Evolutionary conservation across 2,888 invertebrate species (phyloP), one percentile per base, ranked within the genome.

Genomic region (Uloborus plumipes): DNA sequence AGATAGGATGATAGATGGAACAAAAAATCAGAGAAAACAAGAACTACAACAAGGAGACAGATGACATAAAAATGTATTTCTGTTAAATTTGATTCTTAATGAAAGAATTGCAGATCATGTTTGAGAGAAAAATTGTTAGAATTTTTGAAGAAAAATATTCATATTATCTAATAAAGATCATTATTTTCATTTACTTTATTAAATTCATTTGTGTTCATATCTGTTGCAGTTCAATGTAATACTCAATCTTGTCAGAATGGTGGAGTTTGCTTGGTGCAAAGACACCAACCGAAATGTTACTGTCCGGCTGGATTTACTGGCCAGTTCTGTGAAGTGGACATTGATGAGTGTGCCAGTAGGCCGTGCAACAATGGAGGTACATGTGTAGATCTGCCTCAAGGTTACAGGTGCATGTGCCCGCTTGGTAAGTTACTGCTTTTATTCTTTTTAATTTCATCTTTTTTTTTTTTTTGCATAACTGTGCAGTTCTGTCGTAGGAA

Each of bases 261-360:
- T 2, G 97, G 97, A 14, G 91, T 96, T 0, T 97, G 97, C 88
- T 93, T 96, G 11, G 94, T 96, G 0, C 94, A 95, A 92, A 90
- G 95, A 58, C 97, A 97, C 86, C 93, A 93, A 70, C 92, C 96
- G 62, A 95, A 95, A 88, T 97, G 97, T 88, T 95, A 95, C 90
- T 97, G 97, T 87, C 96, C 97, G 0, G 96, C 96, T 87, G 97
- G 97, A 73, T 98, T 97, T 90, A 95, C 96, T 0, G 98, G 98
- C 77, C 92, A 94, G 82, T 92, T 95, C 83, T 98, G 98, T 89
- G 97, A 98, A 90, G 92, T 95, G 84, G 98, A 98, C 87, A 95
- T 98, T 66, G 95, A 98, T 87, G 98, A 98, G 88, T 98, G 98
- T 88, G 93, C 94, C 9, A 97, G 97, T 11, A 94, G 94, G 87